A percentile compares a stretch with the other conserved stretches of the same genome.
Evolutionary conservation across 2,113 vertebrate genomes (phyloP).

Genomic region (Odocoileus virginianus): DNA sequence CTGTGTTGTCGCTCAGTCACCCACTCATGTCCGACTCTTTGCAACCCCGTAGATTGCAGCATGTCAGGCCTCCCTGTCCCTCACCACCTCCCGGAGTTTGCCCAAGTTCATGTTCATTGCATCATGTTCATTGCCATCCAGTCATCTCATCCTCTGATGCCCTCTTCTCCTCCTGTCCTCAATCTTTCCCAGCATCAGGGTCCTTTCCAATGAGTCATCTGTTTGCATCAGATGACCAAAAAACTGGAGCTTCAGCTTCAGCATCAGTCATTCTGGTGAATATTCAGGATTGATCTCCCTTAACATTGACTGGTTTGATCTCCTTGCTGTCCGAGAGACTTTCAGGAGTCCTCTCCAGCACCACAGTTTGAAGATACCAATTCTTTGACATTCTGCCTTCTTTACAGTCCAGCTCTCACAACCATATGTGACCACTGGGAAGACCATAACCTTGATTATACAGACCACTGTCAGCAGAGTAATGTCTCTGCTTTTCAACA

Average conservation of each 20-base stretch:
- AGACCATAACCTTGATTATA: neutral
- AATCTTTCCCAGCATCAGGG: neutral
- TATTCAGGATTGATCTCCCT: neutral
- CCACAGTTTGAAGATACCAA: neutral
- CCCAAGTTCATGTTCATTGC: neutral
- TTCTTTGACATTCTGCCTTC: neutral
- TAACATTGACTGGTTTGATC: neutral
- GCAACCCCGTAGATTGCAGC: neutral
- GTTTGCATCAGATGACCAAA: neutral
- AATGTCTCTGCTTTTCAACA: neutral
- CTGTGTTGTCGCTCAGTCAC: neutral
- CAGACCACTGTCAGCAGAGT: neutral
- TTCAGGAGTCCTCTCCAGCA: neutral
- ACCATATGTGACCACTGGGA: neutral
- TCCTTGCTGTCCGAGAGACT: neutral
- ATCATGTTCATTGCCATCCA: neutral
- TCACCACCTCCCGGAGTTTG: neutral
- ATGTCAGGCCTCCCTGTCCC: neutral
- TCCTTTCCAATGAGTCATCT: neutral
- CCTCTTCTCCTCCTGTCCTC: neutral
- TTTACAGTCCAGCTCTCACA: neutral
- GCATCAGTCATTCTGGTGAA: neutral
- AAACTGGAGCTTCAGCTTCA: neutral
- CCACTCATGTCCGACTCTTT: neutral
- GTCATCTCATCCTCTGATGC: neutral